A percentile compares a stretch with the other conserved stretches of the same genome.
Evolutionary conservation across 2,113 vertebrate genomes (phyloP).

Genomic region (Salvator merianae): DNA sequence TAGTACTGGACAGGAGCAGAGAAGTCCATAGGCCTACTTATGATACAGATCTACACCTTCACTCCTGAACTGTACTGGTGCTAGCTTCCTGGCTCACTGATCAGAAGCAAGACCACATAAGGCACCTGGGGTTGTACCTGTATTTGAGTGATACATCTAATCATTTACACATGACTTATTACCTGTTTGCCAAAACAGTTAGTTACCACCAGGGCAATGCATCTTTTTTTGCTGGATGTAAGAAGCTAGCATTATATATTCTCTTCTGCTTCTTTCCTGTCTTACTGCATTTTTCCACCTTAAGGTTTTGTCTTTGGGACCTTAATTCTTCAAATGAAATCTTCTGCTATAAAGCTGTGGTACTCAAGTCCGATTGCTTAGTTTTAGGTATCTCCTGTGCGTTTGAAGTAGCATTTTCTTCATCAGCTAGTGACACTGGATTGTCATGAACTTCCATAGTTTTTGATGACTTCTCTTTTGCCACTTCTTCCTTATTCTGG

Average conservation of each 20-base stretch:
- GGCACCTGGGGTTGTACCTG: not conserved
- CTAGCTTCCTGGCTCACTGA: not conserved
- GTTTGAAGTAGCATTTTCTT: slow-evolving; percentile 51
- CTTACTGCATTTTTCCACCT: slow-evolving; percentile 31
- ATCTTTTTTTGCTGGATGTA: slow-evolving; percentile 32
- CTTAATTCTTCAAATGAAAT: not conserved
- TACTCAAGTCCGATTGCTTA: slow-evolving; percentile 45
- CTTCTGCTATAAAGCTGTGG: slow-evolving; percentile 70
- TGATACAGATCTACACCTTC: not conserved
- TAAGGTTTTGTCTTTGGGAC: not conserved
- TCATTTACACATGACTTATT: not conserved
- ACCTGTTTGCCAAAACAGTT: not conserved
- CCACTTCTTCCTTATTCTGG: slow-evolving; percentile 29
- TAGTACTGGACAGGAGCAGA: not conserved
- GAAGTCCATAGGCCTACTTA: not conserved
- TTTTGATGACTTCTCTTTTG: slow-evolving; percentile 63
- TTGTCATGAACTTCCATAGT: slow-evolving; percentile 82
- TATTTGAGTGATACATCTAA: not conserved
- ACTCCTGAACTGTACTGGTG: not conserved
- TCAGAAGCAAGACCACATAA: not conserved
- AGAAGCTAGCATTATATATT: slow-evolving; percentile 38
- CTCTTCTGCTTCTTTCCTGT: slow-evolving; percentile 44
- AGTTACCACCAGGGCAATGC: not conserved
- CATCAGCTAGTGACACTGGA: slow-evolving; percentile 67
- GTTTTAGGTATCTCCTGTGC: slow-evolving; percentile 3